A percentile compares a stretch with the other conserved stretches of the same genome.
Conservation (phyloP, 2,888 invertebrate genomes). For the Polylopha cassiicola region DNA sequence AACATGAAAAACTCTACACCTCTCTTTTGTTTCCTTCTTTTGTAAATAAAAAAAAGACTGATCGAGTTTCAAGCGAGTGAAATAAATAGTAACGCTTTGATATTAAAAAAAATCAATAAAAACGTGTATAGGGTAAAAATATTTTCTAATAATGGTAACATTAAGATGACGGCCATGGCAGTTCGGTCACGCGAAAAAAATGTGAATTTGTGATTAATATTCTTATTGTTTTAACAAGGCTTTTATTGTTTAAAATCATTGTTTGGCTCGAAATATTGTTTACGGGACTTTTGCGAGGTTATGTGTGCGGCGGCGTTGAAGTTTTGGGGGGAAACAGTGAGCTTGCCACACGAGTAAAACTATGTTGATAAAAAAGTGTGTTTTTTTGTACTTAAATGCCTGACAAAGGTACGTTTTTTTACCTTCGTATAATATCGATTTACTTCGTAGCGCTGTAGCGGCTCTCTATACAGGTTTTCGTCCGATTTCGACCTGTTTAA, state of each 20-base stretch:
- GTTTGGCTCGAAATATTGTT: conserved; percentile 18
- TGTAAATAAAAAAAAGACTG: neutral
- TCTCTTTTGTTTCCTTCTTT: neutral
- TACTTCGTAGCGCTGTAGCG: conserved; percentile 31
- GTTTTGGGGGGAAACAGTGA: conserved; percentile 27
- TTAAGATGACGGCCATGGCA: conserved; percentile 47
- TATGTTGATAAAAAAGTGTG: conserved; percentile 42
- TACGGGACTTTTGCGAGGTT: conserved; percentile 14
- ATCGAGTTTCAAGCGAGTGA: neutral
- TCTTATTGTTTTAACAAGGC: conserved; percentile 34
- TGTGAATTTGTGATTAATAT: conserved; percentile 40
- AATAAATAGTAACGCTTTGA: conserved; percentile 8
- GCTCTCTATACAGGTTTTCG: conserved; percentile 24
- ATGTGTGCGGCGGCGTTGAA: conserved; percentile 19
- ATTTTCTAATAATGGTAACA: conserved; percentile 37
- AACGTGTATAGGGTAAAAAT: conserved; percentile 17
- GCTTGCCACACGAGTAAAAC: conserved; percentile 24
- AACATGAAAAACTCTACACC: neutral
- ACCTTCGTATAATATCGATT: conserved; percentile 51
- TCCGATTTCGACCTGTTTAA: conserved; percentile 19
- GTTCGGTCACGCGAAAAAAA: conserved; percentile 51
- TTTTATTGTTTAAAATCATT: conserved; percentile 30
- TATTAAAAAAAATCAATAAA: conserved; percentile 22
- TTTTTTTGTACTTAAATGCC: conserved; percentile 45
- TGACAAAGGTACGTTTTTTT: conserved; percentile 49